Evolutionary conservation across 1,140 invertebrate species (phyloP).

Genomic region (Bilobella aurantiaca): DNA sequence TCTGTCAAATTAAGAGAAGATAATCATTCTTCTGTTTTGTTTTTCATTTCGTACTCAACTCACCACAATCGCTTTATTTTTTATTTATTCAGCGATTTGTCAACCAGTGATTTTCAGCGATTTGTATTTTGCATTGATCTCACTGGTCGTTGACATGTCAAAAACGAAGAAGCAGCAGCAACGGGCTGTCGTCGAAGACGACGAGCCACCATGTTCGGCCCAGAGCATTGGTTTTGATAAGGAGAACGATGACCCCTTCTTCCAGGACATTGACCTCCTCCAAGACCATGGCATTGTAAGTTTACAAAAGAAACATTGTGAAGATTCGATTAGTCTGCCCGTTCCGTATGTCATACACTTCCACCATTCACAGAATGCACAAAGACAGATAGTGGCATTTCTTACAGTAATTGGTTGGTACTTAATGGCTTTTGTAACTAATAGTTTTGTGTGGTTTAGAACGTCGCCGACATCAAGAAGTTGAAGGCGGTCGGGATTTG

Average conservation of each 20-base stretch:
- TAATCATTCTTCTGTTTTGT: no score
- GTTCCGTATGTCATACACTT: no score
- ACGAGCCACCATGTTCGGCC: not conserved
- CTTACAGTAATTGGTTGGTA: no score
- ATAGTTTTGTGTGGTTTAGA: constrained; percentile 34
- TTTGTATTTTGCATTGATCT: no score
- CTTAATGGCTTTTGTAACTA: no score
- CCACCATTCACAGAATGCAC: no score
- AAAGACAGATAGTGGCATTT: no score
- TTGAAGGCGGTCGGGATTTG: constrained; percentile 65
- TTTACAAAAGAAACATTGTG: constrained; percentile 15
- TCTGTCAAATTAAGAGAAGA: no score
- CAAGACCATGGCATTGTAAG: constrained; percentile 50
- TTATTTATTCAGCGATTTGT: no score
- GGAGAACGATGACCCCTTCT: constrained; percentile 43
- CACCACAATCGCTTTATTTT: no score
- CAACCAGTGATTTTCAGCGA: no score
- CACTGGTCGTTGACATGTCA: constrained; percentile 3
- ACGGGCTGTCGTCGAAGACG: constrained; percentile 6
- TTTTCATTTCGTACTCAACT: no score
- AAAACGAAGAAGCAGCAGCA: constrained; percentile 26
- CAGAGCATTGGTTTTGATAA: constrained; percentile 17
- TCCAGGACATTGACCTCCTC: constrained; percentile 47
- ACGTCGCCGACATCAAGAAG: constrained; percentile 62
- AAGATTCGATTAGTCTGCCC: not conserved